Conservation (phyloP, 2,113 vertebrate species). For the Callipepla californica region DNA sequence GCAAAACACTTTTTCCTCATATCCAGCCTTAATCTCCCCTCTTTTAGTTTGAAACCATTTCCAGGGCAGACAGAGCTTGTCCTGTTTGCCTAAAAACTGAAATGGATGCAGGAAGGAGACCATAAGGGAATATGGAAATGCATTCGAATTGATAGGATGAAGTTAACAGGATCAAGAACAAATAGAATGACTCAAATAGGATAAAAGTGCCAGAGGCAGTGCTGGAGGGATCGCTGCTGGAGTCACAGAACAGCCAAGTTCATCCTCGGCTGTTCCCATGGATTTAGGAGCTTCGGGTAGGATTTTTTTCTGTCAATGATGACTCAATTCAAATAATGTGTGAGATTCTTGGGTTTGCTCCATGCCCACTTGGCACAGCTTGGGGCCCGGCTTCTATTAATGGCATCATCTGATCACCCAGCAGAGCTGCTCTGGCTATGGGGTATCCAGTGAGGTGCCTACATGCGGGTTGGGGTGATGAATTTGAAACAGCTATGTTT, state of each 20-base stretch:
- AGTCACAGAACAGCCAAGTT: slow-evolving; percentile 24
- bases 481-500: slow-evolving; percentile 17
- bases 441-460: not conserved
- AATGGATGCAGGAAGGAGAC: slow-evolving; percentile 39
- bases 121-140: slow-evolving; percentile 69
- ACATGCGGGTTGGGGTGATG: not conserved
- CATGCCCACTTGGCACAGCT: not conserved
- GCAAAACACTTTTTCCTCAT: slow-evolving; percentile 26
- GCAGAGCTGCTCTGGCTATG: not conserved
- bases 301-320: slow-evolving; percentile 33
- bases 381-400: slow-evolving; percentile 45
- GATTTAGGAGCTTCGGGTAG: slow-evolving; percentile 58
- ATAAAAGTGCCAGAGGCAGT: slow-evolving; percentile 67
- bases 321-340: slow-evolving; percentile 53
- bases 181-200: slow-evolving; percentile 75
- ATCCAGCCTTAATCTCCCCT: too few species aligned
- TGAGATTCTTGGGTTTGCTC: slow-evolving; percentile 54
- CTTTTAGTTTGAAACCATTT: too few species aligned
- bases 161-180: slow-evolving; percentile 75
- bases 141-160: slow-evolving; percentile 76
- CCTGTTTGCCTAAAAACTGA: slow-evolving; percentile 50
- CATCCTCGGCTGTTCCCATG: not conserved
- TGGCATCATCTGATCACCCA: slow-evolving; percentile 32
- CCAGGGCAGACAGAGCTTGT: not conserved
- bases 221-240: slow-evolving; percentile 24